These are phyloP conservation scores for Luscinia luscinia DNA, from an alignment of 2,797 vertebrate genomes.

Conservation along the genomic window DNA sequence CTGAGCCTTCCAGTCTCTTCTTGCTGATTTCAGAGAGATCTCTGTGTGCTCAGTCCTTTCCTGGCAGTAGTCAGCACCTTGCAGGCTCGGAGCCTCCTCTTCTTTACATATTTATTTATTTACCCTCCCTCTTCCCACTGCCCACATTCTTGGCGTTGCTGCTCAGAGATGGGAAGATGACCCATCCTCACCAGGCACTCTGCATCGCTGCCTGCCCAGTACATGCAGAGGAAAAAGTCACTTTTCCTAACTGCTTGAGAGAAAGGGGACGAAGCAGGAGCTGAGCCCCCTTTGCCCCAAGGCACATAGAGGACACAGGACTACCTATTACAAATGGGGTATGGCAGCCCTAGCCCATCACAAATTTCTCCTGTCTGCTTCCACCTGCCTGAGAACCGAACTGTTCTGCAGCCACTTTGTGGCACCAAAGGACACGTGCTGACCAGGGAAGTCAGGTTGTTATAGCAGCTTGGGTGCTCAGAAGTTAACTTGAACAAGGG, in stretches of 20 bases:
- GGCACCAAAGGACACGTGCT: rapidly evolving
- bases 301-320: not conserved
- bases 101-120: not conserved
- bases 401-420: not conserved
- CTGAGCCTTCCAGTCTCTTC: not conserved
- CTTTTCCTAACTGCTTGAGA: not conserved
- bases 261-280: not conserved
- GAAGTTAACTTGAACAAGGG: not conserved
- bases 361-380: not conserved
- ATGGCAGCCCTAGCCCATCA: not conserved
- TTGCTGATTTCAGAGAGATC: not conserved
- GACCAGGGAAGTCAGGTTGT: not conserved
- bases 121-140: not conserved
- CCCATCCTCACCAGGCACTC: rapidly evolving
- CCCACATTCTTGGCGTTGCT: rapidly evolving
- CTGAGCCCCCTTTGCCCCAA: not conserved
- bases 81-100: not conserved
- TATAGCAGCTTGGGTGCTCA: not conserved
- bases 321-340: no score
- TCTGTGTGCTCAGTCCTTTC: not conserved
- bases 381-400: not conserved
- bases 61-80: not conserved
- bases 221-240: not conserved
- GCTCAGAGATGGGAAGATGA: not conserved
- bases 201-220: rapidly evolving